These are phyloP conservation scores for Hippasteria phrygiana DNA, from an alignment of 53 echinoderm and acorn worm species.

Conservation along the genomic window DNA sequence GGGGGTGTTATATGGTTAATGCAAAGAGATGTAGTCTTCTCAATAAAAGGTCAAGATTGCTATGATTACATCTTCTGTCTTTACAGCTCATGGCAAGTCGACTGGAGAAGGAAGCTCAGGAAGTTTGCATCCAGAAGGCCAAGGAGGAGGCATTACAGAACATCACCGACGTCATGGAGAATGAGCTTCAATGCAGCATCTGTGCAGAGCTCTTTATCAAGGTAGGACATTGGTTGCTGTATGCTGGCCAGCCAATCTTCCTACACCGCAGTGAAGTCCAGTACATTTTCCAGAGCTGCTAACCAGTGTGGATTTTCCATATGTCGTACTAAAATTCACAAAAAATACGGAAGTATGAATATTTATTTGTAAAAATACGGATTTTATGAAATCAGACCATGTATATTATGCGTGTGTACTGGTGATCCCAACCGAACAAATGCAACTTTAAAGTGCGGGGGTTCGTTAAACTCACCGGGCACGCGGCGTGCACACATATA, in stretches of 20 bases:
- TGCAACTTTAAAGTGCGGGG: too few relatives aligned
- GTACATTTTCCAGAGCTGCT: too few relatives aligned
- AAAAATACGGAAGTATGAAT: too few relatives aligned
- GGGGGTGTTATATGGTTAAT: background rate
- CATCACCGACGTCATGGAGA: slow-evolving; percentile 94
- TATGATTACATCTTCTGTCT: background rate
- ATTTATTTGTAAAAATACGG: too few relatives aligned
- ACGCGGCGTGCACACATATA: too few relatives aligned
- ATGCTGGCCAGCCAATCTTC: background rate
- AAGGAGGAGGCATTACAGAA: slow-evolving; percentile 88
- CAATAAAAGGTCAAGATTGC: background rate
- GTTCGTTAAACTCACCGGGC: too few relatives aligned
- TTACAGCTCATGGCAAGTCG: slow-evolving; percentile 65
- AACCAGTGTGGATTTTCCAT: too few relatives aligned
- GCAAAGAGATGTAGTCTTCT: background rate
- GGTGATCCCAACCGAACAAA: too few relatives aligned
- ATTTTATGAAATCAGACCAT: too few relatives aligned
- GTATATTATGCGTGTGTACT: too few relatives aligned
- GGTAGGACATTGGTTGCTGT: slow-evolving; percentile 49
- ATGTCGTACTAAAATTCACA: too few relatives aligned
- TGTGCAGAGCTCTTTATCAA: slow-evolving; percentile 97
- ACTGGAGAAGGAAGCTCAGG: slow-evolving; percentile 78
- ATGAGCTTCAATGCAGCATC: slow-evolving; percentile 95
- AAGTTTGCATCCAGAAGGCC: slow-evolving; percentile 78
- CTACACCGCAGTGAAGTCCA: too few relatives aligned